Base-by-base conservation (phyloP, 2,797 vertebrate species). In the Lithobates sylvaticus region DNA sequence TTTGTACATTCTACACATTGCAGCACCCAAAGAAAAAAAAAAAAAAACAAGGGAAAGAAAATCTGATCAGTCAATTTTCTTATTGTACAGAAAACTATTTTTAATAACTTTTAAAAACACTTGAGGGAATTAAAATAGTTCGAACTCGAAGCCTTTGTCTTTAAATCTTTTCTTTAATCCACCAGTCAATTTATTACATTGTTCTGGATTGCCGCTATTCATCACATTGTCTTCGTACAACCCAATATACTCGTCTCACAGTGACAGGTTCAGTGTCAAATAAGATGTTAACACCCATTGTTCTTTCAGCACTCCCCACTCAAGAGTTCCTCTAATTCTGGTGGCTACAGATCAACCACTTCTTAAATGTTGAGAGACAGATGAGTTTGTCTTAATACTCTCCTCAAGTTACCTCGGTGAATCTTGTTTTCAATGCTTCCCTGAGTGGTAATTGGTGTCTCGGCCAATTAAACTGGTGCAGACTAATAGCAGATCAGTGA, bases 321-420 rank as follows among this genome's bases (percentile, higher is more conserved):
- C 27, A 67, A 26, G 65, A 26, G 6, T 12, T 76, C 50, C 50
- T 58, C 15, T 32, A 54, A 29, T 10, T 58, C 8, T 76, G 4
- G 23, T 5, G 8, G 64, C 47, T 32, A 10, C 58, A 65, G 58
- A 65, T 64, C 32, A 64, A 78, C 32, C 32, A n/a, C 29, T 26
- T 78, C 54, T 78, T 77, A n/a, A 77, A 77, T 77, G 54, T 12
- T 76, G 29, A 34, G 16, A 44, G 74, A 76, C 50, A 58, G 16
- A 29, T 67, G 65, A 67, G n/a, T 67, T 67, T 61, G 29, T 77
- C 58, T n/a, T 78, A 61, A 4, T 64, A 39, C 21, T 65, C 23
- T 64, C 32, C 34, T 64, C n/a, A 29, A 39, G 54, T 36, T 36
- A n/a, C 74, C 74, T 58, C 47, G 27, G 65, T 65, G 61, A 67